Conservation (phyloP, 2,888 invertebrate species). For the Andrena dorsata region DNA sequence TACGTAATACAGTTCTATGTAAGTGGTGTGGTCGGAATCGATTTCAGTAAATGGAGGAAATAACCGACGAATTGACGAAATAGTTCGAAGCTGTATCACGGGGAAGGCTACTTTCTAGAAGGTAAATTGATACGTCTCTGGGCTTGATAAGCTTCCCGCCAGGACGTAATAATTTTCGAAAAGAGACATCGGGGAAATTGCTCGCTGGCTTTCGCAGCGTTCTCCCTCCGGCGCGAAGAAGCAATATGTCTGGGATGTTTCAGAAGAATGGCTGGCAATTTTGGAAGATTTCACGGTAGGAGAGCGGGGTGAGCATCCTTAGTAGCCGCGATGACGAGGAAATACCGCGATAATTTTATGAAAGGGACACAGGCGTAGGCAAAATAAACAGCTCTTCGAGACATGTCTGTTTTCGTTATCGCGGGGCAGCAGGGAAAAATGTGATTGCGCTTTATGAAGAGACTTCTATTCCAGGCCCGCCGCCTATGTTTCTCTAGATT, state of each 20-base stretch:
- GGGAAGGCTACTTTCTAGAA: background rate
- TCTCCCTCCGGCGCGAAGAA: background rate
- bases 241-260: constrained; percentile 21
- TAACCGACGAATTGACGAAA: background rate
- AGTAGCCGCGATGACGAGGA: constrained; percentile 31
- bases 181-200: constrained; percentile 33
- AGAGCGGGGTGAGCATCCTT: background rate
- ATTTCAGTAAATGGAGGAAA: background rate
- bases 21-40: background rate
- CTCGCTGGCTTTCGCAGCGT: background rate
- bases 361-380: background rate
- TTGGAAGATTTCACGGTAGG: constrained; percentile 6
- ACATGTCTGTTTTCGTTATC: constrained; percentile 3
- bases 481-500: constrained; percentile 7
- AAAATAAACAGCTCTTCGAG: constrained; percentile 27
- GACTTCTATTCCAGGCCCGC: background rate
- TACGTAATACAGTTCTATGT: no score
- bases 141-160: background rate
- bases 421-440: background rate
- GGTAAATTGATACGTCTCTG: background rate
- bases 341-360: constrained; percentile 45
- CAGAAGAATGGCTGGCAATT: constrained; percentile 42
- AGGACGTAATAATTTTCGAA: constrained; percentile 24
- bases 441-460: constrained; percentile 10
- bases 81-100: background rate